phyloP scores from a whole-genome alignment of 2,797 vertebrate genomes.

The Pipistrellus pygmaeus region DNA sequence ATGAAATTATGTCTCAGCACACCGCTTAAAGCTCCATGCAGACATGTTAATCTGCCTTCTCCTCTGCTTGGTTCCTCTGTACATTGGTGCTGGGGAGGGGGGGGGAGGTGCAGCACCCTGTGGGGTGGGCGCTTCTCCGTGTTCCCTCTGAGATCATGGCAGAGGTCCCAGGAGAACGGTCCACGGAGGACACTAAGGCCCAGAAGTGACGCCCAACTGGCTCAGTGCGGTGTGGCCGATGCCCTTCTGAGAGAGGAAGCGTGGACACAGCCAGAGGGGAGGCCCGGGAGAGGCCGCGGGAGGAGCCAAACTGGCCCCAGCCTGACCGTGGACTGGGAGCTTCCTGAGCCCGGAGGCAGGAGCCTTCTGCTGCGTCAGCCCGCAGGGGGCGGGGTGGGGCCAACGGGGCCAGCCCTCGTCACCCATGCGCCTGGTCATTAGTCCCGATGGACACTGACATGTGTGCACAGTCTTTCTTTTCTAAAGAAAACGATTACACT shows the following conservation, averaged over 20 bases:
- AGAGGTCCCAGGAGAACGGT: neutral
- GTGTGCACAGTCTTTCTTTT: neutral
- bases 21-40: neutral
- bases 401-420: neutral
- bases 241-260: neutral
- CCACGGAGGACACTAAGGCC: neutral
- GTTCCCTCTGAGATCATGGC: neutral
- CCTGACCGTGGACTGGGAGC: neutral
- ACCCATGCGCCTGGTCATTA: neutral
- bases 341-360: neutral
- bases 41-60: neutral
- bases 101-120: neutral
- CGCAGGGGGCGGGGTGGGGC: neutral
- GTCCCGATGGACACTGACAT: too few relatives aligned
- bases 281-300: neutral
- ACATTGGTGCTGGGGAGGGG: rapidly evolving
- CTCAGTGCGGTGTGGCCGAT: too few relatives aligned
- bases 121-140: neutral
- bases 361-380: neutral
- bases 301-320: neutral
- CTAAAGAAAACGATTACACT: neutral
- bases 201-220: neutral
- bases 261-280: neutral
- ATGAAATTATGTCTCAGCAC: neutral
- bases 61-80: rapidly evolving